Evolutionary conservation across 35 echinoderm and acorn worm species (phyloP), one percentile per base, ranked within the genome.

Genomic region (Ophiothrix spiculata): DNA sequence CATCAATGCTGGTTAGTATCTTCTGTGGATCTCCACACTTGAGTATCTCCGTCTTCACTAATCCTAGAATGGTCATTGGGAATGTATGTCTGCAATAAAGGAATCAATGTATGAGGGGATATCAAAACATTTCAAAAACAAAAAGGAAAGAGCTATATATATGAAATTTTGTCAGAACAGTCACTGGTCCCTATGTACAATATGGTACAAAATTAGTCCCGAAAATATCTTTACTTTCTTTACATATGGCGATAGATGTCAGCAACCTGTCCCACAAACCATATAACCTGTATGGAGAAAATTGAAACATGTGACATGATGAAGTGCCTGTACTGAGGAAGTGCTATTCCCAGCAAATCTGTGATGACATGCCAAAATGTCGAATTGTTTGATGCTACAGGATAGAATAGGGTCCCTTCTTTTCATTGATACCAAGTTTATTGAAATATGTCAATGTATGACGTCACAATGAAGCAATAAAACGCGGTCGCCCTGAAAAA

Each of bases 11-110:
- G 49, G 87, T 83, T 0, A 93, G 77, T 32, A 97, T 54, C 32
- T 97, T 97, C 81, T 93, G 95, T 14, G 91, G 81, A 42, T 97
- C 91, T 16, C 85, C 91, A 31, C 82, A 87, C 80, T 83, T 93
- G 14, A 63, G 35, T 16, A 97, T 92, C 64, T 97, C 95, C 37
- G 85, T 88, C 84, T 93, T 97, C 1, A 90, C 33, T 35, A 76
- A 34, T 21, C 90, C 74, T 32, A 93, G 84, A 25, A 97, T 77
- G n/a, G 37, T 40, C 39, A 79, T 15, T 23, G 87, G 85, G 34
- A 97, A 97, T 14, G 84, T 56, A 76, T 89, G 87, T 40, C 95
- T 97, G 81, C 0, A 64, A 49, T 85, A 69, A 93, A 37, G 64
- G 56, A 56, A 80, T 46, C 4, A 31, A 78, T 64, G 3, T 32